Conservation (phyloP, 2,888 invertebrate species). For the Stictocephala bisonia region DNA sequence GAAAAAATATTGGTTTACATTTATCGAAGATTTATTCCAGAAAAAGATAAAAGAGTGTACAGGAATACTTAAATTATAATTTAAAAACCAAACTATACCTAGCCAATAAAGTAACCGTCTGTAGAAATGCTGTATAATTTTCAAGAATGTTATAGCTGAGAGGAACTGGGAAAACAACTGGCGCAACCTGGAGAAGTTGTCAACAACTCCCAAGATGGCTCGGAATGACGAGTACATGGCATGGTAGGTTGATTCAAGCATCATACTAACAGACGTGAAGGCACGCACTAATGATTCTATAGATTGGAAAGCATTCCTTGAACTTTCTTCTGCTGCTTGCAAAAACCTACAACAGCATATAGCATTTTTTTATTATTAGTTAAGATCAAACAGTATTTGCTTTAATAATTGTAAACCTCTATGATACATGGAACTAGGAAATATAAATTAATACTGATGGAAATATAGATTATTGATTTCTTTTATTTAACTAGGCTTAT, state of each 20-base stretch:
- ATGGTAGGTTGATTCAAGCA: slow-evolving; percentile 91
- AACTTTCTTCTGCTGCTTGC: slow-evolving; percentile 90
- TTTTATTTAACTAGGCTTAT: too few relatives aligned
- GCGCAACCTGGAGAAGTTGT: slow-evolving; percentile 89
- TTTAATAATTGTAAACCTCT: too few relatives aligned
- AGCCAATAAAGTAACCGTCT: slow-evolving; percentile 77
- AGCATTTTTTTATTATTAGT: too few relatives aligned
- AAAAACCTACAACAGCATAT: slow-evolving; percentile 72
- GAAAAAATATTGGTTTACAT: too few relatives aligned
- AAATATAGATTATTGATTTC: too few relatives aligned
- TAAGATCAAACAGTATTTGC: too few relatives aligned
- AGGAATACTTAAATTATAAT: background rate
- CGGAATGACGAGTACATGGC: slow-evolving; percentile 95
- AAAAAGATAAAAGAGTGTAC: background rate
- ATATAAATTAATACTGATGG: too few relatives aligned
- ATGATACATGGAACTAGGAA: too few relatives aligned
- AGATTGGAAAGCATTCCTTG: slow-evolving; percentile 92
- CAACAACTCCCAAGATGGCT: slow-evolving; percentile 95
- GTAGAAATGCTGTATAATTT: slow-evolving; percentile 83
- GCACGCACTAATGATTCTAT: slow-evolving; percentile 93
- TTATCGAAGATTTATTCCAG: too few relatives aligned
- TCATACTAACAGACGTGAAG: slow-evolving; percentile 93
- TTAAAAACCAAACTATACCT: slow-evolving; percentile 65
- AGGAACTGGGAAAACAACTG: slow-evolving; percentile 87
- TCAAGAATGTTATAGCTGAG: slow-evolving; percentile 86